phyloP scores from a whole-genome alignment of 1,140 invertebrate species.

The Chironomus striatipennis region DNA sequence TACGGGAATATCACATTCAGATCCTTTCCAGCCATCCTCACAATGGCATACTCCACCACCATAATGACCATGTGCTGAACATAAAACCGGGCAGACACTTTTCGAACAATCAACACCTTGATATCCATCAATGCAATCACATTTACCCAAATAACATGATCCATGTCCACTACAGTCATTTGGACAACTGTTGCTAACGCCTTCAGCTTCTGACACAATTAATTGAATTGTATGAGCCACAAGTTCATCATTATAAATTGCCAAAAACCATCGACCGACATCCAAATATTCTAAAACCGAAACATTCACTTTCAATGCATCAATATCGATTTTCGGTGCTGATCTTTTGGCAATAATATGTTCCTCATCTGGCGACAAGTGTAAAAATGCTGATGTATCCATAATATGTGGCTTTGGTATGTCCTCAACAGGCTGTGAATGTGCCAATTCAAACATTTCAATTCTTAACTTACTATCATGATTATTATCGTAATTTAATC shows the following conservation, averaged over 20 bases:
- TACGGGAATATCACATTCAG: slow-evolving; percentile 88
- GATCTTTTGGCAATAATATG: slow-evolving; percentile 50
- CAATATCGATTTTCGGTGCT: slow-evolving; percentile 43
- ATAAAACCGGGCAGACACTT: slow-evolving; percentile 96
- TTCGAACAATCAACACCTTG: slow-evolving; percentile 84
- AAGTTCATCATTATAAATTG: slow-evolving; percentile 90
- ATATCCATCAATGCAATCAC: slow-evolving; percentile 92
- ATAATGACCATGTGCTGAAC: slow-evolving; percentile 93
- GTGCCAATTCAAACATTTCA: neutral
- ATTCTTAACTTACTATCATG: neutral
- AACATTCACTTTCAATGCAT: slow-evolving; percentile 69
- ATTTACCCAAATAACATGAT: slow-evolving; percentile 89
- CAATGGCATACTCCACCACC: slow-evolving; percentile 92
- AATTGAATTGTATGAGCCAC: slow-evolving; percentile 71
- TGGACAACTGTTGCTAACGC: slow-evolving; percentile 79
- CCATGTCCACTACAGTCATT: slow-evolving; percentile 93
- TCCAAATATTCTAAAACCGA: slow-evolving; percentile 82
- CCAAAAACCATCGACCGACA: slow-evolving; percentile 89
- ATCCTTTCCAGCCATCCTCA: slow-evolving; percentile 93
- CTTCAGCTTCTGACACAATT: slow-evolving; percentile 73
- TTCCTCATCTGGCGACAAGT: slow-evolving; percentile 35
- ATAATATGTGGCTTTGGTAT: neutral
- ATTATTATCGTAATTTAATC: slow-evolving; percentile 18
- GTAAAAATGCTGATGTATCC: neutral
- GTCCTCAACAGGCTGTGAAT: neutral